Evolutionary conservation across 1,140 invertebrate genomes (phyloP).

Genomic region (Babylonia areolata): DNA sequence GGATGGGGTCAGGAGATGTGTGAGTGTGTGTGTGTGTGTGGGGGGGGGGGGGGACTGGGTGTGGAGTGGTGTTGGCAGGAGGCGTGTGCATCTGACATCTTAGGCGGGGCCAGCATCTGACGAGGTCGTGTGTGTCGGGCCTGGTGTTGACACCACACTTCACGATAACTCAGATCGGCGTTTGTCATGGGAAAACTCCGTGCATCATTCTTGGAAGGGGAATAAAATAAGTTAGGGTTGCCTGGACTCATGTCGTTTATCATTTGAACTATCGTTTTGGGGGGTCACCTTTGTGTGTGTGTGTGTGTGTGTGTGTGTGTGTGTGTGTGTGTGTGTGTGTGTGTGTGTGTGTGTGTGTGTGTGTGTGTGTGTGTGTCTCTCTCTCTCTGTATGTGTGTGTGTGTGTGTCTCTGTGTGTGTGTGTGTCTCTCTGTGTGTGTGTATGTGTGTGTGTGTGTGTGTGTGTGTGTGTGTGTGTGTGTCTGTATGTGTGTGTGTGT

Average conservation of each 20-base stretch:
- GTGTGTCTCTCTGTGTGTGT: neutral
- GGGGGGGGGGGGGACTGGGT: too few relatives aligned
- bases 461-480: slow-evolving; percentile 20
- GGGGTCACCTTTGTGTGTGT: neutral
- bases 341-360: neutral
- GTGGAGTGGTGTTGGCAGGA: neutral
- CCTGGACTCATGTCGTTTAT: too few relatives aligned
- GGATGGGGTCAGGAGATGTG: neutral
- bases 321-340: neutral
- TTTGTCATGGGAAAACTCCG: too few relatives aligned
- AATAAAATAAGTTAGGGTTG: too few relatives aligned
- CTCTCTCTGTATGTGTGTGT: neutral
- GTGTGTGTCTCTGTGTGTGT: neutral
- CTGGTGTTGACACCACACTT: too few relatives aligned
- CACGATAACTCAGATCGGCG: too few relatives aligned
- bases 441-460: neutral
- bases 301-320: neutral
- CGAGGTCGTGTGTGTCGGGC: too few relatives aligned
- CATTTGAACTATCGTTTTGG: too few relatives aligned
- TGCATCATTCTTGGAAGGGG: too few relatives aligned
- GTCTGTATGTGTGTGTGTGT: slow-evolving; percentile 10
- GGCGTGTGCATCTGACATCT: too few relatives aligned
- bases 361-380: neutral
- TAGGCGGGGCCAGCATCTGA: too few relatives aligned
- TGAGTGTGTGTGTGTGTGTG: neutral